phyloP scores from a whole-genome alignment of 2,113 vertebrate species.

The Anthoscopus minutus region DNA sequence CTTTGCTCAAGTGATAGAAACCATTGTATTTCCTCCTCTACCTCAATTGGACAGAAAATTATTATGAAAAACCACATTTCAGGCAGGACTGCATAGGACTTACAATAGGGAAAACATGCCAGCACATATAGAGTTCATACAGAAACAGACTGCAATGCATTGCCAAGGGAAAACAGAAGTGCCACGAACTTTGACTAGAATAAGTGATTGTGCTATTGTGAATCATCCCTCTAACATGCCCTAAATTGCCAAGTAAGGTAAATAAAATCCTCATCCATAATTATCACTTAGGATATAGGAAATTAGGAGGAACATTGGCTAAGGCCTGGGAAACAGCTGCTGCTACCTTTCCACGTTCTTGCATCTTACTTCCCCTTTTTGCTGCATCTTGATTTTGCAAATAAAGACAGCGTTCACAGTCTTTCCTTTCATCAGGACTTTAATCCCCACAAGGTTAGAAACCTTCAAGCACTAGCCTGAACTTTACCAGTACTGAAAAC shows the following conservation, averaged over 20 bases:
- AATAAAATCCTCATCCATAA: not conserved
- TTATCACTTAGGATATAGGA: too few species aligned
- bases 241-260: conserved; percentile 8
- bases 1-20: not conserved
- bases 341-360: not conserved
- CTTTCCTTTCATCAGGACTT: not conserved
- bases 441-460: rapidly evolving
- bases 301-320: not conserved
- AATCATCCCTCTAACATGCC: not conserved
- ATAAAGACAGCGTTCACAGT: not conserved
- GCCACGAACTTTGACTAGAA: not conserved
- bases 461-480: not conserved
- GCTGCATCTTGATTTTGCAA: not conserved
- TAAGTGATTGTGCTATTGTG: not conserved
- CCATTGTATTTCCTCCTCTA: not conserved
- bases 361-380: not conserved
- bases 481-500: not conserved
- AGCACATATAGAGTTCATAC: not conserved
- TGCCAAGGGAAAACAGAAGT: conserved; percentile 31
- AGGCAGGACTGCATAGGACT: not conserved
- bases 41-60: not conserved
- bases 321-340: not conserved
- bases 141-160: not conserved
- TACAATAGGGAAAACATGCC: not conserved
- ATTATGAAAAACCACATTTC: not conserved